Evolutionary conservation across 1,140 invertebrate species (phyloP), one percentile per base, ranked within the genome.

Genomic region (Prorops nasuta): DNA sequence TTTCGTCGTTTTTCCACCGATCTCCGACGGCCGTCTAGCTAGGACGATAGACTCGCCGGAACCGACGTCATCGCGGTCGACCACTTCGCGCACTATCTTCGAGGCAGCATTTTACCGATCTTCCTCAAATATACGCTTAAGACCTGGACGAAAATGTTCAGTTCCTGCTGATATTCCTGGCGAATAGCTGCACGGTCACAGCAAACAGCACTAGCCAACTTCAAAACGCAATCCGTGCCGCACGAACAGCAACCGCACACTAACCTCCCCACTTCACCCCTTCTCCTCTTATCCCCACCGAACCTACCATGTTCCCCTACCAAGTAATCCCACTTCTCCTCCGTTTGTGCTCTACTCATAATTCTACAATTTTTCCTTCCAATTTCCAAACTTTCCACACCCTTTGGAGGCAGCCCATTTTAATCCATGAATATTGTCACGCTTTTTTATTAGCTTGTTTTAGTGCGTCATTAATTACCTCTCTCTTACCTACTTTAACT

Each of bases 241-340:
- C 52, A 44, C 60, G 62, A 66, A 60, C 60, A 46, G 57, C 67
- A 57, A 68, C 54, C 64, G 58, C 60, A 69, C 61, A 72, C 69
- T 72, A 63, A 58, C 44, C 47, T 54, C 58, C 62, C 56, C 66
- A 58, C 64, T 56, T 58, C 52, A 41, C 59, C 62, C 46, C 49
- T 49, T 24, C 24, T 35, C 24, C 20, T 43, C 14, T 15, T 18
- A 36, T 18, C 16, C n/a, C 46, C 9, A 14, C 28, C 32, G 1
- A 8, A 12, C 31, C 16, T 1, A 6, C 21, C 12, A 18, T 15
- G 32, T 20, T 18, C 20, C 38, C 37, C 14, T 9, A 8, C 34
- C 19, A 10, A 28, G 10, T 28, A 28, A 6, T 10, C 4, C 24
- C 4, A 28, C 24, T 28, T 6, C 24, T 28, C 24, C n/a, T n/a